Base-by-base conservation (phyloP, 2,113 vertebrate species). In the Xyrauchen texanus region DNA sequence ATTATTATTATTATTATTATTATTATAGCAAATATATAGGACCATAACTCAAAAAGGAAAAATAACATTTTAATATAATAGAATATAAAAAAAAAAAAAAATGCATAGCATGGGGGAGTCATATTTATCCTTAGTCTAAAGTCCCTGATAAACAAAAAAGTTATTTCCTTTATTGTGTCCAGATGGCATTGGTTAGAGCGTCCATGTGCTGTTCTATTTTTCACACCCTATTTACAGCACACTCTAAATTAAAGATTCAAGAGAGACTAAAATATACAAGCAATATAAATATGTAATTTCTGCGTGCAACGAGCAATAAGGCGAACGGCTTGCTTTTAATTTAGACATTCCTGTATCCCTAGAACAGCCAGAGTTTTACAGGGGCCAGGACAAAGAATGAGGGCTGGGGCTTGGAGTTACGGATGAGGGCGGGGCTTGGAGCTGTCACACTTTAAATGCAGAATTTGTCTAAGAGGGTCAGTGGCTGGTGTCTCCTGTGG, bases 211-310 rank as follows among this genome's bases (percentile, higher is more conserved):
- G 21, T 34, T 34, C 57, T 68, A 76, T 58, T 78, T 64, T 74
- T 86, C 81, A 82, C 80, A 77, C 15, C 78, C 70, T 34, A 3
- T 34, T 34, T 34, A 34, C 76, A 58, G 58, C 79, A 65, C 53
- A 15, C 77, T 82, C 78, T 80, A 34, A 34, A 34, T 34, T 34
- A 34, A 34, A 34, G 80, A 81, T 55, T 79, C 65, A 16, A 70
- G 55, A 76, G 77, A 61, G 78, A 77, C 78, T 78, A 34, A 84
- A 86, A 88, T 85, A 80, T 13, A 72, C 16, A 60, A 70, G 64
- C 53, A 70, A 69, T 85, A 84, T 85, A 86, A 88, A 83, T 51
- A 21, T 76, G 46, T 80, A 69, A 46, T 77, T 76, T 77, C 62
- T 81, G 44, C 34, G 9, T 63, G 70, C 63, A 21, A 42, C 10